Conservation (phyloP, 2,888 invertebrate genomes). For the Polymixis flavicincta region DNA sequence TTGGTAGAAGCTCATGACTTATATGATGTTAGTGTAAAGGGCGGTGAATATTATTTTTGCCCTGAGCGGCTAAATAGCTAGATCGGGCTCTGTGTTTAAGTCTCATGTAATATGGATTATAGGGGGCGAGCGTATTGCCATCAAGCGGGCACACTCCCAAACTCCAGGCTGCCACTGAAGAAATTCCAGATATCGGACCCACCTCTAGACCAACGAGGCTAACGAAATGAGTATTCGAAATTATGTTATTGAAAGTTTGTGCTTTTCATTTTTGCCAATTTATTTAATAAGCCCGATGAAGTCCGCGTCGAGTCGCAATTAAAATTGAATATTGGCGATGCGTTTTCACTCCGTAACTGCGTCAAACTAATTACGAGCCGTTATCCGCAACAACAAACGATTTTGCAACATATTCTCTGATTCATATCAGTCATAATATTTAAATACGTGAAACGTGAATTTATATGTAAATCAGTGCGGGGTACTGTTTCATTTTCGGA, state of each 20-base stretch:
- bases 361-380: constrained; percentile 51
- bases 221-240: constrained; percentile 8
- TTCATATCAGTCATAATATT: constrained; percentile 55
- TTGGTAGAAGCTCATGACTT: too few species aligned
- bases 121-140: too few species aligned
- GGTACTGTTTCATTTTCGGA: constrained; percentile 42
- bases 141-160: not conserved
- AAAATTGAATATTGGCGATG: constrained; percentile 38
- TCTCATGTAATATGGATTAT: too few species aligned
- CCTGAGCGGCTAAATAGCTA: not conserved
- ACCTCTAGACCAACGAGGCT: too few species aligned
- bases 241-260: not conserved
- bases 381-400: constrained; percentile 58
- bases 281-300: constrained; percentile 34
- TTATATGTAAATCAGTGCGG: constrained; percentile 49
- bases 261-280: constrained; percentile 3
- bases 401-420: constrained; percentile 47
- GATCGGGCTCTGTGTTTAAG: too few species aligned
- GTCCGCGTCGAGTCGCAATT: constrained; percentile 21
- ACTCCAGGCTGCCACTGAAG: too few species aligned
- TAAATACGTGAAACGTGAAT: constrained; percentile 42
- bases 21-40: too few species aligned
- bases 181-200: too few species aligned
- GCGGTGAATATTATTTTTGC: not conserved
- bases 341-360: constrained; percentile 41